Percentiles rank a stretch among this genome's conserved stretches.
phyloP scores from a whole-genome alignment of 2,113 vertebrate genomes.

The Heteronetta atricapilla region DNA sequence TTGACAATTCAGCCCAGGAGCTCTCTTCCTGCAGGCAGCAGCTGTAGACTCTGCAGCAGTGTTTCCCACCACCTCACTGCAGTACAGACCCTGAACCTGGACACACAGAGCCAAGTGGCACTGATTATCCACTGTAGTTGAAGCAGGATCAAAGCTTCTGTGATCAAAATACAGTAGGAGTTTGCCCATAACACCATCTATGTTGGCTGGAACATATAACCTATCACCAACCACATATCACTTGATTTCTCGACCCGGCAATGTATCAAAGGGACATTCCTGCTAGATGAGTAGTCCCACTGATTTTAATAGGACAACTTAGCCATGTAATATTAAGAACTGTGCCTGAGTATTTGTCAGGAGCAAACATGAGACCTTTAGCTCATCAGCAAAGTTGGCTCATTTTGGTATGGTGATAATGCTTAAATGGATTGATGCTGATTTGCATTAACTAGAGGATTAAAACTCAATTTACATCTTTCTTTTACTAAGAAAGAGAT shows the following conservation, averaged over 20 bases:
- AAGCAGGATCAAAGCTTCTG: not conserved
- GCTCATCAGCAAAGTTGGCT: not conserved
- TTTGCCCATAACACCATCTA: not conserved
- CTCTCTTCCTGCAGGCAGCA: not conserved
- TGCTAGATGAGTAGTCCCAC: not conserved
- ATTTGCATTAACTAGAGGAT: not conserved
- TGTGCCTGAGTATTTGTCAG: not conserved
- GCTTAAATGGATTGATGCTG: not conserved
- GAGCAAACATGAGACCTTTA: not conserved
- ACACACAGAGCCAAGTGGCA: not conserved
- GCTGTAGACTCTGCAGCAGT: not conserved
- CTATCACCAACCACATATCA: not conserved
- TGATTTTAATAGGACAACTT: not conserved
- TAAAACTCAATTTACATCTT: not conserved
- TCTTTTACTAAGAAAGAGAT: not conserved
- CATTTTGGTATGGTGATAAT: not conserved
- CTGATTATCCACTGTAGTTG: not conserved
- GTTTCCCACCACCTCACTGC: not conserved
- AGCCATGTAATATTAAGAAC: not conserved
- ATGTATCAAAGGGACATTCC: not conserved
- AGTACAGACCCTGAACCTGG: not conserved
- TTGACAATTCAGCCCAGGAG: not conserved
- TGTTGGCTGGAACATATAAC: not conserved
- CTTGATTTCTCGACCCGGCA: not conserved
- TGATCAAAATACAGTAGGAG: not conserved